These are phyloP conservation scores for Diceros bicornis DNA, from an alignment of 2,797 vertebrate genomes.

Conservation along the genomic window DNA sequence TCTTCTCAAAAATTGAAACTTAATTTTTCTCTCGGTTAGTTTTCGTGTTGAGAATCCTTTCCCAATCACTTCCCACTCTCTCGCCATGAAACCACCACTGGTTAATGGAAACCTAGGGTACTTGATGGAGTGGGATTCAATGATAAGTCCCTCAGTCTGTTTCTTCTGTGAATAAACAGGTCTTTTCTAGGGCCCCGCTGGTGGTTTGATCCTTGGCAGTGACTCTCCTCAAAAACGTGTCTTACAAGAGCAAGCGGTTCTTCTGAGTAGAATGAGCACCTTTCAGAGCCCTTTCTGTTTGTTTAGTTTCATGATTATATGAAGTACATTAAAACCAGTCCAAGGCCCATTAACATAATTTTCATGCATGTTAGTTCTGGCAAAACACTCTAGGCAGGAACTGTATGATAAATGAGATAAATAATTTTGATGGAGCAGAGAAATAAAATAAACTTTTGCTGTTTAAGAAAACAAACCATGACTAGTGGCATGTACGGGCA, in stretches of 20 bases:
- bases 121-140: constrained; percentile 3
- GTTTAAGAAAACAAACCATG: constrained; percentile 82
- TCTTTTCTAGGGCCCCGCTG: constrained; percentile 72
- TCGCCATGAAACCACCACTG: constrained; percentile 67
- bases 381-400: constrained; percentile 76
- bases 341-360: constrained; percentile 85
- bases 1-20: neutral
- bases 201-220: constrained; percentile 79
- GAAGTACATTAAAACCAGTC: constrained; percentile 81
- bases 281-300: constrained; percentile 83
- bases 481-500: constrained; percentile 58
- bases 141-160: constrained; percentile 26
- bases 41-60: constrained; percentile 75
- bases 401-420: constrained; percentile 86
- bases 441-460: constrained; percentile 84
- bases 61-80: constrained; percentile 79
- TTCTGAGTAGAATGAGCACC: constrained; percentile 80
- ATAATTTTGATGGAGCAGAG: constrained; percentile 82
- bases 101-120: constrained; percentile 54
- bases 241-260: constrained; percentile 69
- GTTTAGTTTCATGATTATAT: constrained; percentile 85
- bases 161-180: constrained; percentile 67
- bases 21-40: constrained; percentile 63
- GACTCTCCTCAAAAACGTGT: constrained; percentile 74
- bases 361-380: constrained; percentile 86